A percentile compares a stretch with the other conserved stretches of the same genome.
Conservation (phyloP, 2,888 invertebrate species). For the Leptopterna dolabrata region DNA sequence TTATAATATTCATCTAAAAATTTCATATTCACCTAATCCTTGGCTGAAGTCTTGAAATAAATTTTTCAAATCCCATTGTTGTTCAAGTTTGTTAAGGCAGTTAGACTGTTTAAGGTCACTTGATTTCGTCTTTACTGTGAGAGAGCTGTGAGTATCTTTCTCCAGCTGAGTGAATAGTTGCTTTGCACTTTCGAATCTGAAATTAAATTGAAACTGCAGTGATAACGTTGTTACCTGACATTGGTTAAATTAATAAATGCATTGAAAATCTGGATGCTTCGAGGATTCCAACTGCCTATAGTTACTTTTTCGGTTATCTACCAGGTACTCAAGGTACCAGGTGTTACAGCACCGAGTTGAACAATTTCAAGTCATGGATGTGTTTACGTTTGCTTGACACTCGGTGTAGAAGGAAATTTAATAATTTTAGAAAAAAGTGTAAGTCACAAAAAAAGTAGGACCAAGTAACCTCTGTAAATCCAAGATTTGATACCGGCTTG, state of each 20-base stretch:
- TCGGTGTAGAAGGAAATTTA: no score
- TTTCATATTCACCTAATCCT: slow-evolving; percentile 26
- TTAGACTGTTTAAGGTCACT: not conserved
- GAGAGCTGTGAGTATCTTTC: not conserved
- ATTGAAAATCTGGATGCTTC: not conserved
- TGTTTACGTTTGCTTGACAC: no score
- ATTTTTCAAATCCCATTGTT: slow-evolving; percentile 32
- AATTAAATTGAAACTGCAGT: not conserved
- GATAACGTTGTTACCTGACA: not conserved
- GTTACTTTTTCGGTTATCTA: no score
- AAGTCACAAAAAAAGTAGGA: no score
- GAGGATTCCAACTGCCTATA: not conserved
- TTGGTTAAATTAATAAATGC: no score
- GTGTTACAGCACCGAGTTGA: no score
- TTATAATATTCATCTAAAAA: not conserved
- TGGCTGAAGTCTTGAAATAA: slow-evolving; percentile 41
- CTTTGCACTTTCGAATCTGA: slow-evolving; percentile 38
- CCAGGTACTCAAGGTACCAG: no score
- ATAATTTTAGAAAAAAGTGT: no score
- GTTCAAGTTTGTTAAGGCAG: not conserved
- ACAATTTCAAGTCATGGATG: no score
- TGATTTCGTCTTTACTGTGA: not conserved
- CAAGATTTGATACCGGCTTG: no score
- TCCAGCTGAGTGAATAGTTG: slow-evolving; percentile 27
- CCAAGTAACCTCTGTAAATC: no score